These are phyloP conservation scores for Pseudococcus viburni DNA, from an alignment of 2,888 invertebrate genomes.

Conservation along the genomic window DNA sequence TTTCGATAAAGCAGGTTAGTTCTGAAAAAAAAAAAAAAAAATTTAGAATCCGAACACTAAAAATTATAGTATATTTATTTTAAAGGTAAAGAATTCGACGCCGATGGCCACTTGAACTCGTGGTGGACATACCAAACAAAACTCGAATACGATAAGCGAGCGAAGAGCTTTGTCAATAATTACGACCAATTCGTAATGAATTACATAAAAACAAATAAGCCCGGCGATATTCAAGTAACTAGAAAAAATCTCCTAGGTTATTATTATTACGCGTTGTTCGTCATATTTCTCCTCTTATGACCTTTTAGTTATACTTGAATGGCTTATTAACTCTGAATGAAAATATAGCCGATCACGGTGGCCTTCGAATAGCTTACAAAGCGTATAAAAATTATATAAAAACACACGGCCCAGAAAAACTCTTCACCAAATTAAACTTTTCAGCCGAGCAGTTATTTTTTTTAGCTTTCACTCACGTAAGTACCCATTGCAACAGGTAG, in stretches of 20 bases:
- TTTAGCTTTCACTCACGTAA: slow-evolving; percentile 84
- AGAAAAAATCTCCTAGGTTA: not conserved
- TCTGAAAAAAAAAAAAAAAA: not conserved
- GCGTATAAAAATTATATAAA: slow-evolving; percentile 75
- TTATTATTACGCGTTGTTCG: not conserved
- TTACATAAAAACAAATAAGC: slow-evolving; percentile 12
- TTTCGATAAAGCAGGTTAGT: slow-evolving; percentile 80
- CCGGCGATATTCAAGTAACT: not conserved
- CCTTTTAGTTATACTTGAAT: slow-evolving; percentile 75
- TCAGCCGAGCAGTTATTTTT: slow-evolving; percentile 84
- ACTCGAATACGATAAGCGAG: slow-evolving; percentile 79
- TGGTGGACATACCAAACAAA: slow-evolving; percentile 84
- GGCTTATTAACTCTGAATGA: slow-evolving; percentile 86
- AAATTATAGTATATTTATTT: slow-evolving; percentile 65
- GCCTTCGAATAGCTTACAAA: slow-evolving; percentile 83
- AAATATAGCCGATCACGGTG: slow-evolving; percentile 93
- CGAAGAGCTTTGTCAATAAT: slow-evolving; percentile 82
- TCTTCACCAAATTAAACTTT: slow-evolving; percentile 80
- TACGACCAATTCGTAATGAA: slow-evolving; percentile 75
- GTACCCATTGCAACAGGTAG: slow-evolving; percentile 58
- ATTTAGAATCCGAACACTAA: not conserved
- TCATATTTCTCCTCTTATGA: not conserved
- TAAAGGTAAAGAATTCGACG: slow-evolving; percentile 86
- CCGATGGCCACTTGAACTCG: slow-evolving; percentile 83
- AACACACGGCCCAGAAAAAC: slow-evolving; percentile 73